Conservation (phyloP, 1,140 invertebrate genomes). For the Saccostrea glomerata region DNA sequence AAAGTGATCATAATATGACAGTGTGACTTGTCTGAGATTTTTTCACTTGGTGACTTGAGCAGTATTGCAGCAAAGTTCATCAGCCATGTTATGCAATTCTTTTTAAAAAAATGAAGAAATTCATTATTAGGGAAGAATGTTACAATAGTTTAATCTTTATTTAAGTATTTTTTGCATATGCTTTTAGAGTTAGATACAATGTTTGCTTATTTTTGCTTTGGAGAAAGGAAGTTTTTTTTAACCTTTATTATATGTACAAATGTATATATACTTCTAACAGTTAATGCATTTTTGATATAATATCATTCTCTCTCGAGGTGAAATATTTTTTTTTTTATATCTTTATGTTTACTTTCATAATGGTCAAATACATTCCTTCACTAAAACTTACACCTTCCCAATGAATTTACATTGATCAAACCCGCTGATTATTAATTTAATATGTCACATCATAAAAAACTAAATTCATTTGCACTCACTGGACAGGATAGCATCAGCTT, state of each 20-base stretch:
- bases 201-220: background rate
- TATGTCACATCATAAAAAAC: conserved; percentile 29
- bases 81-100: too few relatives aligned
- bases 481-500: background rate
- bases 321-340: background rate
- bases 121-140: too few relatives aligned
- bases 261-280: background rate
- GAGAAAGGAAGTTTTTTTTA: background rate
- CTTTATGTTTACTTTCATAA: background rate
- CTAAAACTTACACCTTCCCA: conserved; percentile 1
- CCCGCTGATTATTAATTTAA: conserved; percentile 23
- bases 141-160: too few relatives aligned
- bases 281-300: background rate
- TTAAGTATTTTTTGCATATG: too few relatives aligned
- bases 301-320: background rate
- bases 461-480: conserved; percentile 23
- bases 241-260: background rate
- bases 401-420: background rate
- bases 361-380: background rate
- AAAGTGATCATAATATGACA: too few relatives aligned
- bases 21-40: too few relatives aligned
- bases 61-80: too few relatives aligned
- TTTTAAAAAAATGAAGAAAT: too few relatives aligned
- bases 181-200: too few relatives aligned
- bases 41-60: too few relatives aligned